Percentiles rank a stretch among this genome's conserved stretches.
Conservation (phyloP, 2,888 invertebrate species). For the Pterobdella sp. region DNA sequence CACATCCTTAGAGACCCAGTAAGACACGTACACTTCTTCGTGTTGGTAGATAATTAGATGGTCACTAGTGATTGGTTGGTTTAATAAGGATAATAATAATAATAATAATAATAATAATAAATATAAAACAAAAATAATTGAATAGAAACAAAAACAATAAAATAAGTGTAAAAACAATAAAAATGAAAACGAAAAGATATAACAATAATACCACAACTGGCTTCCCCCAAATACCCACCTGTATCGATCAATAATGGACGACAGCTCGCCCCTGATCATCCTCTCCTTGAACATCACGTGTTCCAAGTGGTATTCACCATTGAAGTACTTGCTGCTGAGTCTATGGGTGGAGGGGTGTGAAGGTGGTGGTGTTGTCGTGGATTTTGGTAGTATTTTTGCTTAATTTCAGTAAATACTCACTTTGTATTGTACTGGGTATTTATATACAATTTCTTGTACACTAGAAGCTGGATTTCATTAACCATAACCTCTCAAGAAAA, state of each 20-base stretch:
- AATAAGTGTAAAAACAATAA: not conserved
- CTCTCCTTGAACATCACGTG: constrained; percentile 22
- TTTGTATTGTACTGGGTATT: too few relatives aligned
- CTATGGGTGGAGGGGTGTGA: constrained; percentile 1
- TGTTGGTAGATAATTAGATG: constrained; percentile 16
- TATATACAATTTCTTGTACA: too few relatives aligned
- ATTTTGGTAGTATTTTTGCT: not conserved
- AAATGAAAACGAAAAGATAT: not conserved
- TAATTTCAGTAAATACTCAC: too few relatives aligned
- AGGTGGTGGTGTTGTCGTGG: not conserved
- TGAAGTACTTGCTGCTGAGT: constrained; percentile 17
- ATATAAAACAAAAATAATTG: not conserved
- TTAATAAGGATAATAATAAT: not conserved
- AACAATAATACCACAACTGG: not conserved
- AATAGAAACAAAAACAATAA: not conserved
- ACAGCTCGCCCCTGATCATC: constrained; percentile 4
- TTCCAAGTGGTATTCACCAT: constrained; percentile 22
- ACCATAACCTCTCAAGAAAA: too few relatives aligned
- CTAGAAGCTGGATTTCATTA: too few relatives aligned
- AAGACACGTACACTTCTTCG: constrained; percentile 18
- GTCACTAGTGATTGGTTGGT: not conserved
- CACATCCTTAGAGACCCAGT: constrained; percentile 22
- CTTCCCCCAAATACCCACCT: not conserved
- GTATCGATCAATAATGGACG: constrained; percentile 22
- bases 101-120: not conserved